Evolutionary conservation across 2,888 invertebrate genomes (phyloP), one percentile per base, ranked within the genome.

Genomic region (Ceramica pisi): DNA sequence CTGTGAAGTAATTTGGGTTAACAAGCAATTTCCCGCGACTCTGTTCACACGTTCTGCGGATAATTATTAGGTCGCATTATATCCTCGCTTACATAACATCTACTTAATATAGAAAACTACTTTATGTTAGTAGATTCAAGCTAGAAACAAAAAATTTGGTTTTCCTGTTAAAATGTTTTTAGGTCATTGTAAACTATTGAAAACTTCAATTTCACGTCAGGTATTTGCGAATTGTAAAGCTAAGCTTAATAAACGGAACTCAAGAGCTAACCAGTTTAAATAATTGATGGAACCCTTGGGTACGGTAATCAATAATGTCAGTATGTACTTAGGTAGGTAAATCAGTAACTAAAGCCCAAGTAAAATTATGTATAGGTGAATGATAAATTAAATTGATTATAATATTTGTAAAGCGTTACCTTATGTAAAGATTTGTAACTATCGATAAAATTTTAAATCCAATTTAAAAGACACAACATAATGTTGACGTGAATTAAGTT

Each of bases 241-340:
- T 50, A 14, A 57, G 51, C 50, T 53, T 51, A 57, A 35, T 66
- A 76, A 59, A 66, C 62, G 71, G 67, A 61, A 75, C 62, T 75
- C 59, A 35, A 41, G 41, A 67, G 61, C 64, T 70, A 83, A 61
- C 53, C 67, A 56, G 75, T 72, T 72, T 68, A 66, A 75, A 80
- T 83, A 82, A 83, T 73, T 56, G 78, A 83, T 84, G 48, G 66
- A 55, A 53, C 84, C 77, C 77, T 71, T 31, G 75, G 64, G 80
- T 65, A 73, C n/a, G 50, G 55, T 75, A 68, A 82, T 82, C 82
- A 73, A 82, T 84, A 75, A 72, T 71, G 71, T 76, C 26, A 38
- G 61, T 71, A 55, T 69, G 31, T 71, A 21, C 46, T 61, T 7
- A 50, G 53, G 19, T 35, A 46, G 38, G 23, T 19, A 71, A 71